A percentile compares a stretch with the other conserved stretches of the same genome.
Conservation (phyloP, 2,888 invertebrate genomes). For the Hecatera dysodea region DNA sequence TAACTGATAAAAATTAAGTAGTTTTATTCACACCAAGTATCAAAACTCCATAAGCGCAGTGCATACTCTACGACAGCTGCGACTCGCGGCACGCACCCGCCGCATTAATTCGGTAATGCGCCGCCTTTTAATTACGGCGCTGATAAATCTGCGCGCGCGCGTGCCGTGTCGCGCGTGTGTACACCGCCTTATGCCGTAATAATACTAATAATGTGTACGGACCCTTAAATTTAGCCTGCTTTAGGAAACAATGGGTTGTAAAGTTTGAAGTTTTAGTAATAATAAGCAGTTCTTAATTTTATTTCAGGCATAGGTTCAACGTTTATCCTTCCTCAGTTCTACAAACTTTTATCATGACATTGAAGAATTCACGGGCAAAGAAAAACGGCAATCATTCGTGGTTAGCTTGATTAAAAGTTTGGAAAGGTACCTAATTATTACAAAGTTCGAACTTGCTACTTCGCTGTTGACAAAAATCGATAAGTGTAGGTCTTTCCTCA, state of each 20-base stretch:
- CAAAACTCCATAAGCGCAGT: conserved; percentile 68
- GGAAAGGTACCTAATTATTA: no score
- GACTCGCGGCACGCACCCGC: conserved; percentile 83
- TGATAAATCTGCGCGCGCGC: conserved; percentile 90
- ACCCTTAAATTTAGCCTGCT: conserved; percentile 50
- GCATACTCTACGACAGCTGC: conserved; percentile 82
- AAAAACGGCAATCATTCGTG: neutral
- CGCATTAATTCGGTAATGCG: conserved; percentile 87
- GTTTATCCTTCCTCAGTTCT: neutral
- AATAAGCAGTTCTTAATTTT: conserved; percentile 16
- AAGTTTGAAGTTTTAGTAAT: conserved; percentile 38
- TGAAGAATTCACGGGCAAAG: neutral
- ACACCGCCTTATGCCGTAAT: conserved; percentile 79
- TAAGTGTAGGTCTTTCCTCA: no score
- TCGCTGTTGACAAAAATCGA: no score
- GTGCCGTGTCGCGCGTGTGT: conserved; percentile 81
- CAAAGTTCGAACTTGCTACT: no score
- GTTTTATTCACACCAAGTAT: conserved; percentile 55
- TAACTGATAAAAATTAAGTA: no score
- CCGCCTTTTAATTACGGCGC: conserved; percentile 88
- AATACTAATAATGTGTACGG: conserved; percentile 64
- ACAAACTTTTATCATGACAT: neutral
- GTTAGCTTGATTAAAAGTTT: no score
- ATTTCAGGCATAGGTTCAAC: neutral
- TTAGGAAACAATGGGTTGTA: conserved; percentile 43